Evolutionary conservation across 2,113 vertebrate genomes (phyloP).

Genomic region (Syngnathus floridae): DNA sequence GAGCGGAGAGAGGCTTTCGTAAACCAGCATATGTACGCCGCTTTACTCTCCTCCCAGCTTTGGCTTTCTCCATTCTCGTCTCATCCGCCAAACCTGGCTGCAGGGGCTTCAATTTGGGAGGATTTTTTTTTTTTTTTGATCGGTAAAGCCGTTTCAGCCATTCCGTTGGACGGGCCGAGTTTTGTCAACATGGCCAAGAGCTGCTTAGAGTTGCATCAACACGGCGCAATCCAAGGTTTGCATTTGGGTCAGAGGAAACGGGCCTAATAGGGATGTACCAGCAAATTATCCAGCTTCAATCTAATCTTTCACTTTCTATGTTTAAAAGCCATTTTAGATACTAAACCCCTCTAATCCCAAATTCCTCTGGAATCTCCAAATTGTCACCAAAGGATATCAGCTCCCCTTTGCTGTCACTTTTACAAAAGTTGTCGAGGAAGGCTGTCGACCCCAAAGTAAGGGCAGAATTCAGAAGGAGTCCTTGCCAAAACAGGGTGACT

Average conservation of each 20-base stretch:
- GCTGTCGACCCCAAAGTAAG: constrained; percentile 23
- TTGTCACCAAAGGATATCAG: neutral
- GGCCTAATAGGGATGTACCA: constrained; percentile 43
- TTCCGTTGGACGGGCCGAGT: constrained; percentile 39
- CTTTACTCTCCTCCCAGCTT: constrained; percentile 43
- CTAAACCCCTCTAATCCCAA: constrained; percentile 48
- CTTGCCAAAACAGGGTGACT: constrained; percentile 34
- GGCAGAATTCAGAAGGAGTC: constrained; percentile 34
- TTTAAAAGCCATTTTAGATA: constrained; percentile 54
- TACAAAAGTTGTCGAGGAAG: constrained; percentile 29
- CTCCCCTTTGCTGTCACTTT: constrained; percentile 19
- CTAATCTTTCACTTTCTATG: constrained; percentile 43
- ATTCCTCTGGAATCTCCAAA: constrained; percentile 31
- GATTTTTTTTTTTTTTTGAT: neutral
- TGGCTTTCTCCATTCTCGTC: neutral
- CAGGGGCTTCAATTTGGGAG: constrained; percentile 16
- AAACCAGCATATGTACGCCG: constrained; percentile 58
- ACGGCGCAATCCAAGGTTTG: constrained; percentile 38
- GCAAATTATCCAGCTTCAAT: constrained; percentile 36
- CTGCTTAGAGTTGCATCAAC: constrained; percentile 35
- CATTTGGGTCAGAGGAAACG: constrained; percentile 52
- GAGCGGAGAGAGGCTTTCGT: constrained; percentile 49
- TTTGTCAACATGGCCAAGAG: constrained; percentile 50
- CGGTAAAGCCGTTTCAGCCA: constrained; percentile 40
- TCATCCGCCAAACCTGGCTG: constrained; percentile 28